Conservation (phyloP, 2,113 vertebrate genomes). For the Callocephalon fimbriatum region DNA sequence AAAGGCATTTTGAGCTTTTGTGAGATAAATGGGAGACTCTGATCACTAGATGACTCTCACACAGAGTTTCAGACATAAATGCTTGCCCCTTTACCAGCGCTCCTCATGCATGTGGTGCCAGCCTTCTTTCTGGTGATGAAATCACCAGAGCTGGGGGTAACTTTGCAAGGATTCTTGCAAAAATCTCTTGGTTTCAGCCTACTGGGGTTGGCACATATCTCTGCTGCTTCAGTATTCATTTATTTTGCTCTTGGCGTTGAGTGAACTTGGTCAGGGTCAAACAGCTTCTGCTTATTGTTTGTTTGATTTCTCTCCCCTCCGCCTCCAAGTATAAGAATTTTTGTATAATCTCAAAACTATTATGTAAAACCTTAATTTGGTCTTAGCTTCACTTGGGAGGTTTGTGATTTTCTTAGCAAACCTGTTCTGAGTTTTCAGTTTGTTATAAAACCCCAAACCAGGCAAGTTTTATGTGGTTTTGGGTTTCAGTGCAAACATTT, state of each 20-base stretch:
- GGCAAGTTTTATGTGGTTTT: conserved; percentile 54
- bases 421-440: conserved; percentile 52
- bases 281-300: conserved; percentile 37
- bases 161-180: not conserved
- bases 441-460: conserved; percentile 53
- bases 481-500: conserved; percentile 53
- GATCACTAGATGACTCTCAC: conserved; percentile 35
- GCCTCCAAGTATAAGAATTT: not conserved
- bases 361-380: conserved; percentile 8
- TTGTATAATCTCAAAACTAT: not conserved
- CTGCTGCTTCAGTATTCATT: conserved; percentile 7
- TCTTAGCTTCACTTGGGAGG: not conserved
- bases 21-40: conserved; percentile 10
- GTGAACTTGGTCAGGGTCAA: conserved; percentile 30
- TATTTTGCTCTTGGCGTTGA: conserved; percentile 16
- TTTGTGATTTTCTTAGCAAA: conserved; percentile 28
- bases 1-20: not conserved
- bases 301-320: not conserved
- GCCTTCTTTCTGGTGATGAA: conserved; percentile 21
- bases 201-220: not conserved
- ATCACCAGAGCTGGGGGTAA: conserved; percentile 3
- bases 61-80: not conserved
- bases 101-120: not conserved
- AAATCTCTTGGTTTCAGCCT: conserved; percentile 7
- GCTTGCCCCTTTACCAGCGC: not conserved